Evolutionary conservation across 2,113 vertebrate genomes (phyloP).

Genomic region (Phrynocephalus versicolor): DNA sequence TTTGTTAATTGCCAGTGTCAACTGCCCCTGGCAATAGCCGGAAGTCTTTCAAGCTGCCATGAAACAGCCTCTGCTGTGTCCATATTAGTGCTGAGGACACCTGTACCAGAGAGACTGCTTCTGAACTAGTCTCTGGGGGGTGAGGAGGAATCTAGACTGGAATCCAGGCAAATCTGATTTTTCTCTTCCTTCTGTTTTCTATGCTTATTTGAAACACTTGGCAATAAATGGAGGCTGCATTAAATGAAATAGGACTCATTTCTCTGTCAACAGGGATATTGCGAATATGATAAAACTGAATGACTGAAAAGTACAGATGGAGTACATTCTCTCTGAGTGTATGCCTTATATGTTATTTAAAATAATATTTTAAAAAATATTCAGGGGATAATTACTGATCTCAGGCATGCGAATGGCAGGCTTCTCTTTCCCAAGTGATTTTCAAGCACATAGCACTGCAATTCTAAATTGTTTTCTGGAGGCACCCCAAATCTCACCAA

Average conservation of each 20-base stretch:
- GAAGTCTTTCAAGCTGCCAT: slow-evolving; percentile 53
- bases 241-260: neutral
- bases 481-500: too few relatives aligned
- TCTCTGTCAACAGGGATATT: neutral
- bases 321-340: neutral
- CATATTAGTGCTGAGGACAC: neutral
- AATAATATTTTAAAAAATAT: too few relatives aligned
- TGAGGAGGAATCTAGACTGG: slow-evolving; percentile 3
- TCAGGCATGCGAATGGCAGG: too few relatives aligned
- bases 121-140: slow-evolving; percentile 16
- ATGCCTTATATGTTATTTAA: too few relatives aligned
- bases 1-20: slow-evolving; percentile 70
- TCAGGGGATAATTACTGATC: too few relatives aligned
- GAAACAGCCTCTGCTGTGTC: slow-evolving; percentile 15
- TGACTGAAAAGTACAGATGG: neutral
- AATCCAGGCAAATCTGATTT: neutral
- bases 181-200: neutral
- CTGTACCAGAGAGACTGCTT: neutral
- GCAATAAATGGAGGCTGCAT: slow-evolving; percentile 1
- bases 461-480: too few relatives aligned
- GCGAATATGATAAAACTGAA: too few relatives aligned
- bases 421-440: too few relatives aligned
- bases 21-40: slow-evolving; percentile 59
- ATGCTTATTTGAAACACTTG: fast-evolving
- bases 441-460: too few relatives aligned